Evolutionary conservation across 2,888 invertebrate genomes (phyloP).

Genomic region (Hedychridium roseum): DNA sequence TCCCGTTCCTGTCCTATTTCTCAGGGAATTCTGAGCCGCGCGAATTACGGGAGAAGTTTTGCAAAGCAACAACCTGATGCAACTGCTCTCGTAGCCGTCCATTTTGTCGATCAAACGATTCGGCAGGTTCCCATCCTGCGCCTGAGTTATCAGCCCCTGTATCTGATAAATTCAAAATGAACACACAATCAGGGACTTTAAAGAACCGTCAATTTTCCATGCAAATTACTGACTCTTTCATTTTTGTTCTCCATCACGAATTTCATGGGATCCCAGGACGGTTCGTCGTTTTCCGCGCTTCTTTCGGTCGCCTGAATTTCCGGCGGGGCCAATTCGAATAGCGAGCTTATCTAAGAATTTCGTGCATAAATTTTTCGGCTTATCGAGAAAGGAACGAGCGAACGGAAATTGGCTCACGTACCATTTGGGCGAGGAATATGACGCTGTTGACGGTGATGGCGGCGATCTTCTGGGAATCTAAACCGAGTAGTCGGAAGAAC

Average conservation of each 20-base stretch:
- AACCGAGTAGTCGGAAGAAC: conserved; percentile 76
- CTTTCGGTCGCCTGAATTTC: conserved; percentile 45
- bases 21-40: conserved; percentile 78
- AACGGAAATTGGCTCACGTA: conserved; percentile 47
- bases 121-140: conserved; percentile 71
- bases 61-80: conserved; percentile 77
- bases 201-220: no score
- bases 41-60: conserved; percentile 80
- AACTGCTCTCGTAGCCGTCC: conserved; percentile 71
- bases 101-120: conserved; percentile 71
- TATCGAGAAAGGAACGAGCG: no score
- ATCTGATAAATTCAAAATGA: conserved; percentile 37
- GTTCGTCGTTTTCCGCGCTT: conserved; percentile 1
- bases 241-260: conserved; percentile 75
- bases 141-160: conserved; percentile 67
- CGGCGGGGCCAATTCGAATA: conserved; percentile 64
- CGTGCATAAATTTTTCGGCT: neutral
- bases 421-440: conserved; percentile 85
- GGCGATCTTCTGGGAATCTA: conserved; percentile 79
- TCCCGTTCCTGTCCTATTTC: conserved; percentile 43
- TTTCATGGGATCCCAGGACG: conserved; percentile 63
- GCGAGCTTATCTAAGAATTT: conserved; percentile 70
- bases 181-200: no score
- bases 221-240: conserved; percentile 65
- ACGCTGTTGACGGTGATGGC: conserved; percentile 85